Percentiles rank a stretch among this genome's conserved stretches.
Conservation (phyloP, 1,140 invertebrate species). For the Nomia melanderi region DNA sequence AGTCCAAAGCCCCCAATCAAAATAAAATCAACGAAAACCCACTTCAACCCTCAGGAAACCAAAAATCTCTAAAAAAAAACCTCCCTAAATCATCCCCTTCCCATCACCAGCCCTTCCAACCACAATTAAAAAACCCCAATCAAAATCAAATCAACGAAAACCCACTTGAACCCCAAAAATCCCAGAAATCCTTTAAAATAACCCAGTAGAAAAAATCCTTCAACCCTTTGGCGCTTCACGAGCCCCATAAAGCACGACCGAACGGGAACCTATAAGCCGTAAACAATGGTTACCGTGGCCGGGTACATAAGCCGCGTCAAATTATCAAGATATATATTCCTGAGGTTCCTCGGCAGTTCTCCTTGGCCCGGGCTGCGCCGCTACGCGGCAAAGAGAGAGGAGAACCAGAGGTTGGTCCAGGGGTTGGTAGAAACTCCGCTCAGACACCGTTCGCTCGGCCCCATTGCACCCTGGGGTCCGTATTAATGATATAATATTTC, state of each 20-base stretch:
- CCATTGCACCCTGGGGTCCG: constrained; percentile 70
- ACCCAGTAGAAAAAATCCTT: no score
- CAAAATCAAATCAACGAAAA: no score
- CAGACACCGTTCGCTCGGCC: constrained; percentile 50
- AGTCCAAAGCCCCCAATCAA: no score
- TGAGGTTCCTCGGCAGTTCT: not conserved
- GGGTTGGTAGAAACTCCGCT: constrained; percentile 29
- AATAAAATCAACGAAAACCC: no score
- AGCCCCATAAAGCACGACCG: constrained; percentile 30
- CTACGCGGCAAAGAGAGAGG: not conserved
- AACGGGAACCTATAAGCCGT: constrained; percentile 70
- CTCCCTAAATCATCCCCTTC: no score
- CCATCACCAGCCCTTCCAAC: no score
- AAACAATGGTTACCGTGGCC: constrained; percentile 74
- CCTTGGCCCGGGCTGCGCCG: constrained; percentile 1
- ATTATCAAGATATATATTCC: constrained; percentile 74
- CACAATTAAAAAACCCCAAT: no score
- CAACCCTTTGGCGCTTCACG: no score
- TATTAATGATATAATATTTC: constrained; percentile 77
- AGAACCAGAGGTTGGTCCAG: not conserved
- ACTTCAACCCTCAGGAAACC: no score
- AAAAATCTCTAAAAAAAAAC: no score
- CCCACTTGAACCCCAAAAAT: no score
- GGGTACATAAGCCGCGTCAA: constrained; percentile 70
- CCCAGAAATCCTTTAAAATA: no score